phyloP scores from a whole-genome alignment of 2,797 vertebrate species.

The Balearica regulorum region DNA sequence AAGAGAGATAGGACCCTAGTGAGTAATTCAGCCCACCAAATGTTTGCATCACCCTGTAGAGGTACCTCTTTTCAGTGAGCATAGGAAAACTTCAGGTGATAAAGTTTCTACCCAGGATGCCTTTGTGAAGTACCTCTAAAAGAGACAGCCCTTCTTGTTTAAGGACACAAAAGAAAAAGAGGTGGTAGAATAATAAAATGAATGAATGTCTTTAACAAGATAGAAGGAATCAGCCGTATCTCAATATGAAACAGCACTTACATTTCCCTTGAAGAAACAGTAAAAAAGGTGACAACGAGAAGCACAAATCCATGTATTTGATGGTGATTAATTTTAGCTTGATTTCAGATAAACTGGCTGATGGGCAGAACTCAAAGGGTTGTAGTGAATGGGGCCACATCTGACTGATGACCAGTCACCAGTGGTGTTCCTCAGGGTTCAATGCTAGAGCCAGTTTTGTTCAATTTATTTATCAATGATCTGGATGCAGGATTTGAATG shows the following conservation, averaged over 20 bases:
- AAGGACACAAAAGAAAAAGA: not conserved
- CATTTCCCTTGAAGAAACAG: not conserved
- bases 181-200: not conserved
- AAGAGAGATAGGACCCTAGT: not conserved
- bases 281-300: not conserved
- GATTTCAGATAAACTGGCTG: not conserved
- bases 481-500: not conserved
- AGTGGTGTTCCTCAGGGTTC: not conserved
- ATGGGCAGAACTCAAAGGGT: not conserved
- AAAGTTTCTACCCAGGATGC: not conserved
- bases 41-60: not conserved
- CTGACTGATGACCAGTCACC: not conserved
- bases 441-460: not conserved
- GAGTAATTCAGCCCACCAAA: not conserved
- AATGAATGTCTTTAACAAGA: not conserved
- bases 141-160: not conserved
- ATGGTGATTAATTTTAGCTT: not conserved
- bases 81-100: not conserved
- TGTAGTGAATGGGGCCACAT: not conserved
- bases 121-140: not conserved
- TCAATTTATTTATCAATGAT: not conserved
- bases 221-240: not conserved
- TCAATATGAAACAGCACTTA: not conserved
- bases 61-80: not conserved
- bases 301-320: not conserved